Evolutionary conservation across 2,113 vertebrate genomes (phyloP).

Genomic region (Gavia stellata): DNA sequence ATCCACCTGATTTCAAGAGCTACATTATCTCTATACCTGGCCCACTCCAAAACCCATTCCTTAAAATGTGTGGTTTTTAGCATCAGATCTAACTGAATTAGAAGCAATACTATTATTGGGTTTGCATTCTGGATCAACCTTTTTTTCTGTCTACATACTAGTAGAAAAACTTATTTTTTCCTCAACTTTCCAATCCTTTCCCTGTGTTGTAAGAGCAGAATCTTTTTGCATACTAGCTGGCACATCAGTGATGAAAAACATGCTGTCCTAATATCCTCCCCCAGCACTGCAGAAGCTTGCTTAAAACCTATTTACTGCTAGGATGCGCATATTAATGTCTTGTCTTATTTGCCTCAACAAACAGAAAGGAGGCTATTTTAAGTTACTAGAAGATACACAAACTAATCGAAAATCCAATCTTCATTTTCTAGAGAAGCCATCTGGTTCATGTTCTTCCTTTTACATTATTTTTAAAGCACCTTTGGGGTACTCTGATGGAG

Average conservation of each 20-base stretch:
- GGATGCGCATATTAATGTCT: slow-evolving; percentile 28
- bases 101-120: not conserved
- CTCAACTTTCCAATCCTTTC: not conserved
- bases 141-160: not conserved
- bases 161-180: not conserved
- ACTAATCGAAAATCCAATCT: not conserved
- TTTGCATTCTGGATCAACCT: not conserved
- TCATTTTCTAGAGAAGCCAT: not conserved
- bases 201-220: not conserved
- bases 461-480: not conserved
- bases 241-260: not conserved
- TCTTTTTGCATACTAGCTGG: not conserved
- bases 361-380: slow-evolving; percentile 38
- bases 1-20: not conserved
- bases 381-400: not conserved
- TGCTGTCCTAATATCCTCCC: not conserved
- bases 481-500: not conserved
- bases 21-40: not conserved
- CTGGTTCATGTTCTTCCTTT: not conserved
- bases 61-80: not conserved
- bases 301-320: slow-evolving; percentile 38
- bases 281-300: slow-evolving; percentile 4
- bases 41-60: not conserved
- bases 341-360: slow-evolving; percentile 43
- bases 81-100: not conserved